These are phyloP conservation scores for Dendrolimus punctatus DNA, from an alignment of 1,140 invertebrate species.

Conservation along the genomic window DNA sequence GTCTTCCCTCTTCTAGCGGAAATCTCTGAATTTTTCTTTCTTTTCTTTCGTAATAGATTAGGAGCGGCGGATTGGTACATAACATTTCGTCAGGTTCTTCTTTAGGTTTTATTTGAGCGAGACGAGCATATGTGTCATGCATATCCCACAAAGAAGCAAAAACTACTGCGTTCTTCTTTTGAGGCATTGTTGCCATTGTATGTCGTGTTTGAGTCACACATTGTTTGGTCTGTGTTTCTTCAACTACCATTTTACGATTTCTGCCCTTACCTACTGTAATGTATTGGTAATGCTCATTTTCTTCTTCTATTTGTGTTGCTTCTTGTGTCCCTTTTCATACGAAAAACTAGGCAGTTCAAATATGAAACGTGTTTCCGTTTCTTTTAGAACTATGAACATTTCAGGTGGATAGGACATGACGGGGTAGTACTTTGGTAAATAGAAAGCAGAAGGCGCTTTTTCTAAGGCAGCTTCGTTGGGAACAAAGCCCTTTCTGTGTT, in stretches of 20 bases:
- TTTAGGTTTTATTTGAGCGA: constrained; percentile 45
- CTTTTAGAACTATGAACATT: constrained; percentile 75
- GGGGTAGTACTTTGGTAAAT: constrained; percentile 53
- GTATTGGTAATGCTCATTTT: constrained; percentile 78
- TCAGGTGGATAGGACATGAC: constrained; percentile 57
- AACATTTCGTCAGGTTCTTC: constrained; percentile 66
- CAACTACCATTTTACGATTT: constrained; percentile 74
- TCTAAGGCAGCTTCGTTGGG: constrained; percentile 35
- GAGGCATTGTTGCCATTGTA: constrained; percentile 71
- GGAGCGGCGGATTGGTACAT: constrained; percentile 51
- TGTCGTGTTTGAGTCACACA: constrained; percentile 74
- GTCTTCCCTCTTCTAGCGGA: constrained; percentile 26
- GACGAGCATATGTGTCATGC: constrained; percentile 76
- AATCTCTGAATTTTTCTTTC: constrained; percentile 17
- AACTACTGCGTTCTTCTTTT: constrained; percentile 71
- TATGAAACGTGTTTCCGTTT: constrained; percentile 77
- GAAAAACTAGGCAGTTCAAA: constrained; percentile 77
- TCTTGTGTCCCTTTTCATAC: constrained; percentile 73
- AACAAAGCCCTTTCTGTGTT: constrained; percentile 44
- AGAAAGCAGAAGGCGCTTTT: constrained; percentile 66
- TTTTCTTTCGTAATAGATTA: constrained; percentile 38
- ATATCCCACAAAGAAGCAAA: constrained; percentile 84
- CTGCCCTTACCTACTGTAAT: constrained; percentile 76
- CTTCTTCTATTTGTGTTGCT: constrained; percentile 69
- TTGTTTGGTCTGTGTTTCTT: constrained; percentile 78